Percentiles rank a stretch among this genome's conserved stretches.
Evolutionary conservation across 2,797 vertebrate species (phyloP).

Genomic region (Hypotaenidia philippensis): DNA sequence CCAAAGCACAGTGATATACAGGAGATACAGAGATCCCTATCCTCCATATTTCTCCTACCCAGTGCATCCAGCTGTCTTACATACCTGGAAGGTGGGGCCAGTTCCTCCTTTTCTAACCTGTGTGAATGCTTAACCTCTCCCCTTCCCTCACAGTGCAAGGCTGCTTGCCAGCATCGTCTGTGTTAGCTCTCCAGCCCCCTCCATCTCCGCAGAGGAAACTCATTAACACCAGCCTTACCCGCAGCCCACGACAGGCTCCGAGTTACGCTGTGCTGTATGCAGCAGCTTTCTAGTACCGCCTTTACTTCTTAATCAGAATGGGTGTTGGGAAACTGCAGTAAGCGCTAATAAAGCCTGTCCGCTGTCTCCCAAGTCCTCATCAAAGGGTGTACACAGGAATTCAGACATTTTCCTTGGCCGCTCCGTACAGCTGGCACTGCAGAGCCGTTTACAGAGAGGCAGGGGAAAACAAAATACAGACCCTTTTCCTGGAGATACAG

Average conservation of each 20-base stretch:
- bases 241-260: fast-evolving
- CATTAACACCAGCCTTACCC: fast-evolving
- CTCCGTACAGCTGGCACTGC: not conserved
- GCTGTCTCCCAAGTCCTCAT: not conserved
- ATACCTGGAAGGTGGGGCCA: not conserved
- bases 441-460: not conserved
- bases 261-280: not conserved
- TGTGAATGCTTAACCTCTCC: not conserved
- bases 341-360: not conserved
- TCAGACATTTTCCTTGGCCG: not conserved
- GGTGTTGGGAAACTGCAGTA: not conserved
- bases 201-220: not conserved
- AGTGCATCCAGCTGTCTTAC: not conserved
- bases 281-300: not conserved
- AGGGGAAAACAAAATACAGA: not conserved
- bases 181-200: not conserved
- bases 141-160: not conserved
- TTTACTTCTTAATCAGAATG: not conserved
- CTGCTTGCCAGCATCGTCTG: not conserved
- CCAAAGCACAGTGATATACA: not conserved
- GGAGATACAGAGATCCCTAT: not conserved
- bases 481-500: not conserved
- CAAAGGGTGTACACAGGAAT: not conserved
- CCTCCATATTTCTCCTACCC: not conserved
- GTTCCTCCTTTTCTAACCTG: not conserved